Evolutionary conservation across 2,113 vertebrate genomes (phyloP).

Genomic region (Acanthisitta chloris): DNA sequence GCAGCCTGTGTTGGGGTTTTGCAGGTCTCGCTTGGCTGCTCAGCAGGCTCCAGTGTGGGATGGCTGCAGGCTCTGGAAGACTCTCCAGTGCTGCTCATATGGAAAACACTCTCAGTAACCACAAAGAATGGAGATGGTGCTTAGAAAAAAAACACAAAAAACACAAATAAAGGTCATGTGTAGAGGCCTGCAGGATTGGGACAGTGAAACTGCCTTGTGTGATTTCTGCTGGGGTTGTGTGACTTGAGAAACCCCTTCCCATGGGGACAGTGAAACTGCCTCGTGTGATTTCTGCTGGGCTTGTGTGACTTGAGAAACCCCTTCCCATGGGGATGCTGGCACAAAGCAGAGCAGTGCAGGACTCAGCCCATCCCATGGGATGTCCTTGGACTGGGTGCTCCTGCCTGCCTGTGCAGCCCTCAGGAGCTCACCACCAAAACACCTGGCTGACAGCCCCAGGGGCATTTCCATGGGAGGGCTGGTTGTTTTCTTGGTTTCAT

Average conservation of each 20-base stretch:
- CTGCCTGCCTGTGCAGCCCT: rapidly evolving
- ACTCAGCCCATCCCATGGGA: rapidly evolving
- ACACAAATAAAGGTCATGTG: neutral
- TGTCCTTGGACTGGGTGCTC: neutral
- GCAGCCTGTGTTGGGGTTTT: neutral
- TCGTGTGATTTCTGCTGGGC: rapidly evolving
- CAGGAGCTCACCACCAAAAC: neutral
- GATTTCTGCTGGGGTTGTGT: neutral
- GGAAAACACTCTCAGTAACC: neutral
- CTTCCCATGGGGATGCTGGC: neutral
- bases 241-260: neutral
- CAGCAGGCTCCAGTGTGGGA: neutral
- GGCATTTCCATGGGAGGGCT: neutral
- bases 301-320: neutral
- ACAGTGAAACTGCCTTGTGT: rapidly evolving
- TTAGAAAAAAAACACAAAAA: neutral
- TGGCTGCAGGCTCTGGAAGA: slow-evolving; percentile 3
- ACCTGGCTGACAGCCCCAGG: neutral
- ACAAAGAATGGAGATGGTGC: neutral
- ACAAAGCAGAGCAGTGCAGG: neutral
- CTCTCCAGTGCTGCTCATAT: neutral
- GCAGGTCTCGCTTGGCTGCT: neutral
- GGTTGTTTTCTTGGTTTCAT: neutral
- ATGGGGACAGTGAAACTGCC: neutral
- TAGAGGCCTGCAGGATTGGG: neutral